Conservation (phyloP, 1,140 invertebrate genomes). For the Eumaeus atala region DNA sequence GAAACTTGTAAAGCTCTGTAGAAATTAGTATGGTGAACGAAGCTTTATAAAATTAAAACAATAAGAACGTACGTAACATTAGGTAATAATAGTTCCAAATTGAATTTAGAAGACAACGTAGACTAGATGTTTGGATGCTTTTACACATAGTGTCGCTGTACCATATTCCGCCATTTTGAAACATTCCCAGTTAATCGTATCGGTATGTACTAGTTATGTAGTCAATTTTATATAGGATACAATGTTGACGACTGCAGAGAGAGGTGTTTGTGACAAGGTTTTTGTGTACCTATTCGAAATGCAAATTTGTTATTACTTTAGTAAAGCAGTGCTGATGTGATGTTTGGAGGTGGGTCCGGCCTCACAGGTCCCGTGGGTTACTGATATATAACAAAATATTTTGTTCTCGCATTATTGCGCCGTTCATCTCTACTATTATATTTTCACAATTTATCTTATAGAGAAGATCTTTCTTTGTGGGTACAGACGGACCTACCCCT, state of each 20-base stretch:
- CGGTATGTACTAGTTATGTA: constrained; percentile 38
- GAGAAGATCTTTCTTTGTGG: too few species aligned
- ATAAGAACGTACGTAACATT: constrained; percentile 63
- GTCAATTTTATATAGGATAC: constrained; percentile 41
- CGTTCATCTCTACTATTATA: too few species aligned
- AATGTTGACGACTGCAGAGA: constrained; percentile 3
- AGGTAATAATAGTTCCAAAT: constrained; percentile 1
- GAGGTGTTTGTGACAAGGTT: constrained; percentile 8
- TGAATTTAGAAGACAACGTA: constrained; percentile 31
- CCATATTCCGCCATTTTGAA: constrained; percentile 52
- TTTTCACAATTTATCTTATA: too few species aligned
- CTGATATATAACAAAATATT: too few species aligned
- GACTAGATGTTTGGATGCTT: constrained; percentile 67
- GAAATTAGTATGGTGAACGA: constrained; percentile 29
- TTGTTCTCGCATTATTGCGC: too few species aligned
- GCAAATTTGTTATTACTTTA: constrained; percentile 5
- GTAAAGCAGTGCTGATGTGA: neutral
- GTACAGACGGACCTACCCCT: neutral
- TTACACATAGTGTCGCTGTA: constrained; percentile 67
- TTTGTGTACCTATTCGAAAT: constrained; percentile 15
- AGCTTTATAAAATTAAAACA: constrained; percentile 66
- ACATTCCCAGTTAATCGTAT: constrained; percentile 29
- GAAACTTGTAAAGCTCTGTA: neutral
- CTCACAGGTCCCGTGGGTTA: too few species aligned
- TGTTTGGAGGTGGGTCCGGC: too few species aligned